Evolutionary conservation across 2,113 vertebrate genomes (phyloP).

Genomic region (Vulpes lagopus): DNA sequence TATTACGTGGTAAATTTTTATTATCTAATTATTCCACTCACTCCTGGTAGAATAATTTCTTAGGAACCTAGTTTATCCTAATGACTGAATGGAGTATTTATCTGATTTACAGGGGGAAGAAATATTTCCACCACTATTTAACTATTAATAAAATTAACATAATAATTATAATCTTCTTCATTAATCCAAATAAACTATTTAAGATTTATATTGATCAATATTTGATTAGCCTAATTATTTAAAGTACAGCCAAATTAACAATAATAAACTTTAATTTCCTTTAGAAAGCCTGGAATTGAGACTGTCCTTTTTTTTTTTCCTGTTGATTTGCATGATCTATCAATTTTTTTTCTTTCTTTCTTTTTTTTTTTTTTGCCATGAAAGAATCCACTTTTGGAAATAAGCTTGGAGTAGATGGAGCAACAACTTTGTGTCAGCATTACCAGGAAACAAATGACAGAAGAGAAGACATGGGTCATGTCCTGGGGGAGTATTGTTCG

Average conservation of each 20-base stretch:
- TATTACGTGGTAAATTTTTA: not conserved
- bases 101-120: not conserved
- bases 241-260: constrained; percentile 5
- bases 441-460: not conserved
- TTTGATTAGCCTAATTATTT: not conserved
- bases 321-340: not conserved
- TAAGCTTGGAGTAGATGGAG: rapidly evolving
- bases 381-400: not conserved
- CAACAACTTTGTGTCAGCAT: rapidly evolving
- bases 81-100: not conserved
- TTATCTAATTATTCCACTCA: not conserved
- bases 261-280: not conserved
- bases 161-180: not conserved
- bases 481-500: rapidly evolving
- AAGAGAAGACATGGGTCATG: not conserved
- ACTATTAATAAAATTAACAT: not conserved
- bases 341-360: not conserved
- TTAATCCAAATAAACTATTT: constrained; percentile 14
- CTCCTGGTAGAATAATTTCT: not conserved
- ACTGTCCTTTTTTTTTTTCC: not conserved
- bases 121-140: not conserved
- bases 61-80: not conserved
- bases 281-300: not conserved
- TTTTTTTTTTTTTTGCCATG: rapidly evolving
- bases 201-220: not conserved